phyloP scores from a whole-genome alignment of 1,140 invertebrate genomes.

The Trichogramma pretiosum region DNA sequence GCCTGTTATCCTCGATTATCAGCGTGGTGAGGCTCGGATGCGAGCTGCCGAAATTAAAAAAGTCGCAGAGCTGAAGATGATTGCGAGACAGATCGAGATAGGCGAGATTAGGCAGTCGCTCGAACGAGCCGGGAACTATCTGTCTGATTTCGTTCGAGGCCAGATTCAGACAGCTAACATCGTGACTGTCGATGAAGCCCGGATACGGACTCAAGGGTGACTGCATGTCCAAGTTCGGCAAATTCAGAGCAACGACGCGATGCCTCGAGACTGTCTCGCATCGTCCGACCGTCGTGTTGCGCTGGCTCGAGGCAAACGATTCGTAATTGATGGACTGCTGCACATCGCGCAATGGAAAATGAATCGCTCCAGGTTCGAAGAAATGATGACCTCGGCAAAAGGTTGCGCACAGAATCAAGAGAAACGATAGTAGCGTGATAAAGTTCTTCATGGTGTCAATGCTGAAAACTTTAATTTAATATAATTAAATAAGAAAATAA shows the following conservation, averaged over 20 bases:
- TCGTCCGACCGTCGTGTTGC: constrained; percentile 26
- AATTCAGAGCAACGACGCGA: constrained; percentile 24
- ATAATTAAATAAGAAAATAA: no score
- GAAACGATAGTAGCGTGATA: no score
- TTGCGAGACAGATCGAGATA: constrained; percentile 33
- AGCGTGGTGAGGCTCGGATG: constrained; percentile 22
- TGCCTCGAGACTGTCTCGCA: constrained; percentile 26
- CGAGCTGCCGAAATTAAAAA: constrained; percentile 24
- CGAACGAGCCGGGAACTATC: constrained; percentile 26
- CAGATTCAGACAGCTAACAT: constrained; percentile 28
- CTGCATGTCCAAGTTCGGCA: constrained; percentile 21
- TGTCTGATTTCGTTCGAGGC: constrained; percentile 29
- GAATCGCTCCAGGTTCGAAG: constrained; percentile 6
- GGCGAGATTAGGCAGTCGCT: constrained; percentile 23
- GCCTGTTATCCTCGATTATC: constrained; percentile 30
- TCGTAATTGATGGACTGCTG: constrained; percentile 19
- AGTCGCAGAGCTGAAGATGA: constrained; percentile 23
- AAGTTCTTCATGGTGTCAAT: no score
- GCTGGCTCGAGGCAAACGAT: neutral
- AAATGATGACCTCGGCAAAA: constrained; percentile 1
- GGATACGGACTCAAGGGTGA: constrained; percentile 22
- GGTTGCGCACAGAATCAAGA: no score
- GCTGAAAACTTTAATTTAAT: no score
- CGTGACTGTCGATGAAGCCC: constrained; percentile 24
- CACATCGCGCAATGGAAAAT: constrained; percentile 24